A percentile compares a stretch with the other conserved stretches of the same genome.
Conservation (phyloP, 2,888 invertebrate genomes). For the Peribatodes rhomboidaria region DNA sequence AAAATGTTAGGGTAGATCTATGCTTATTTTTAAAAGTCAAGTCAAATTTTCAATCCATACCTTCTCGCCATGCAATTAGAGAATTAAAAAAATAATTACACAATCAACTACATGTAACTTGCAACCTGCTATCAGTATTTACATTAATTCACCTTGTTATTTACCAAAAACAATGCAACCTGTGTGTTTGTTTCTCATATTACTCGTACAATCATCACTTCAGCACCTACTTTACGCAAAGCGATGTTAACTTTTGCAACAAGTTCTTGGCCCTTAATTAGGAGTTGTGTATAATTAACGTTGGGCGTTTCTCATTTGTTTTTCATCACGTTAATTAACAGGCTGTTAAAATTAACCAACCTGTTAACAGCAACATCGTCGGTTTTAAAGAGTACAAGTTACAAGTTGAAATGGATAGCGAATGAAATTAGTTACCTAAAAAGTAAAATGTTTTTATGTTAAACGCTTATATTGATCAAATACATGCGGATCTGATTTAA, state of each 20-base stretch:
- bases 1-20: no score
- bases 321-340: conserved; percentile 23
- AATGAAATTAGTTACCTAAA: not conserved
- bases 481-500: no score
- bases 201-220: not conserved
- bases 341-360: conserved; percentile 16
- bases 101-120: not conserved
- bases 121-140: not conserved
- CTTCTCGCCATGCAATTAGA: no score
- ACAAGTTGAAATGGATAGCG: not conserved
- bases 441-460: not conserved
- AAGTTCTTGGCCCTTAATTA: conserved; percentile 26
- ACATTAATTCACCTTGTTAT: not conserved
- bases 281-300: not conserved
- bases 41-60: no score
- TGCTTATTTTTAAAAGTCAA: no score
- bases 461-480: no score
- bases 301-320: conserved; percentile 25
- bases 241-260: conserved; percentile 13
- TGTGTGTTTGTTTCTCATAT: conserved; percentile 2
- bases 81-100: not conserved
- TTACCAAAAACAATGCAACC: not conserved
- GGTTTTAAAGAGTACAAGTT: not conserved
- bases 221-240: not conserved
- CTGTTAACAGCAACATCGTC: conserved; percentile 1